phyloP scores from a whole-genome alignment of 1,140 invertebrate genomes.

The Cydia strobilella region DNA sequence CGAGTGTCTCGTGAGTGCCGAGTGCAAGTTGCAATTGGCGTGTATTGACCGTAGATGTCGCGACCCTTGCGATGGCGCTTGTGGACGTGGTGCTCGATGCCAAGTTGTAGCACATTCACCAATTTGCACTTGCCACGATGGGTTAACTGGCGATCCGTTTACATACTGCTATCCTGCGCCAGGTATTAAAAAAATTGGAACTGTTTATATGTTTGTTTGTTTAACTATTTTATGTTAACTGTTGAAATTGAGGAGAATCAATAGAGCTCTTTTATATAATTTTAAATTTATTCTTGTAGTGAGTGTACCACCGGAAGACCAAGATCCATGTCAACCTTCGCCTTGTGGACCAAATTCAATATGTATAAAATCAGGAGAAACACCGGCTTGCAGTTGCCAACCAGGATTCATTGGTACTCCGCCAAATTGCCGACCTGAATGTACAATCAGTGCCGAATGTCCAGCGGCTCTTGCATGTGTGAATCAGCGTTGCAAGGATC shows the following conservation, averaged over 20 bases:
- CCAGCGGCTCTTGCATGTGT: slow-evolving; percentile 86
- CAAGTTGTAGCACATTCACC: slow-evolving; percentile 91
- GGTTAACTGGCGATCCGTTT: slow-evolving; percentile 91
- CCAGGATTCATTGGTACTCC: slow-evolving; percentile 88
- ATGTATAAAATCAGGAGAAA: slow-evolving; percentile 85
- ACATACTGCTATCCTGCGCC: slow-evolving; percentile 84
- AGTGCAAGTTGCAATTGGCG: slow-evolving; percentile 83
- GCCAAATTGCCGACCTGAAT: slow-evolving; percentile 91
- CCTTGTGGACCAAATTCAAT: slow-evolving; percentile 91
- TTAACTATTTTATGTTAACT: too few relatives aligned
- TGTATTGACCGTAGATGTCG: slow-evolving; percentile 84
- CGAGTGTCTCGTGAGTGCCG: slow-evolving; percentile 85
- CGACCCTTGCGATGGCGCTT: slow-evolving; percentile 87
- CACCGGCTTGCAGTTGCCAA: slow-evolving; percentile 89
- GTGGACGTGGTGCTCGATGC: slow-evolving; percentile 89
- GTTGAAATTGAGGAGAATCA: too few relatives aligned
- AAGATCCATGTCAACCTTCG: slow-evolving; percentile 85
- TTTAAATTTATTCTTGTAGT: not conserved
- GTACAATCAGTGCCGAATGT: slow-evolving; percentile 87
- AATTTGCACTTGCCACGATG: slow-evolving; percentile 88
- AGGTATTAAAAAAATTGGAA: slow-evolving; percentile 44
- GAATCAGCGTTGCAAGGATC: slow-evolving; percentile 85
- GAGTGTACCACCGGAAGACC: slow-evolving; percentile 66
- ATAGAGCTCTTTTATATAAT: not conserved
- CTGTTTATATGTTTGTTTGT: too few relatives aligned